Conservation (phyloP, 2,888 invertebrate species). For the Pherbina coryleti region DNA sequence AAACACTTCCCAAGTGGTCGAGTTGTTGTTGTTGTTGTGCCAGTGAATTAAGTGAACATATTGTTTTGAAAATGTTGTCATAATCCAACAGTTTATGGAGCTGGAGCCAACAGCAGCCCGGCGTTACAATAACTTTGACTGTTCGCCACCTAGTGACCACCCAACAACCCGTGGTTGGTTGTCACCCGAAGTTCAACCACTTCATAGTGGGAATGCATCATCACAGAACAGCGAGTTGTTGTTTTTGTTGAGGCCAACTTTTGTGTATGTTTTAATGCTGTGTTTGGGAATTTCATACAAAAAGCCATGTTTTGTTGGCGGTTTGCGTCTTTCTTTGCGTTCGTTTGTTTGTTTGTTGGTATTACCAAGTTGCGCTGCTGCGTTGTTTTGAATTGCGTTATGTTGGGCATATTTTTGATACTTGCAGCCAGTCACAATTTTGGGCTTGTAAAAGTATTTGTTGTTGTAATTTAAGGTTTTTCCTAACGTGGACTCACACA, state of each 20-base stretch:
- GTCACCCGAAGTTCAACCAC: neutral
- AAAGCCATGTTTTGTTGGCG: slow-evolving; percentile 2
- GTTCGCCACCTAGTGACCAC: neutral
- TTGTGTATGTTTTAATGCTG: slow-evolving; percentile 17
- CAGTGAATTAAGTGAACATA: neutral
- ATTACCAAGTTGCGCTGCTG: too few species aligned
- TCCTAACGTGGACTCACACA: too few species aligned
- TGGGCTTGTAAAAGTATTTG: too few species aligned
- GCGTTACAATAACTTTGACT: neutral
- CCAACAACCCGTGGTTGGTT: neutral
- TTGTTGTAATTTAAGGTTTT: too few species aligned
- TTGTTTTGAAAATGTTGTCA: slow-evolving; percentile 14
- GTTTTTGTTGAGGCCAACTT: neutral
- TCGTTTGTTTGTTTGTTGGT: neutral
- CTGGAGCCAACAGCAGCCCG: neutral
- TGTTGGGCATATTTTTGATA: too few species aligned
- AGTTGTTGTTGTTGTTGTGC: neutral
- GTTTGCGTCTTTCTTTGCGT: neutral
- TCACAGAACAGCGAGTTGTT: neutral
- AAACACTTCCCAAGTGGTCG: too few species aligned
- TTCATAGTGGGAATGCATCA: slow-evolving; percentile 7
- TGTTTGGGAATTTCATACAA: slow-evolving; percentile 28
- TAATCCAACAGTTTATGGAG: neutral
- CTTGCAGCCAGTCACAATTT: too few species aligned
- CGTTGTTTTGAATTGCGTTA: too few species aligned